Percentiles rank a stretch among this genome's conserved stretches.
phyloP scores from a whole-genome alignment of 2,888 invertebrate species.

The Ptilodon capucinus region DNA sequence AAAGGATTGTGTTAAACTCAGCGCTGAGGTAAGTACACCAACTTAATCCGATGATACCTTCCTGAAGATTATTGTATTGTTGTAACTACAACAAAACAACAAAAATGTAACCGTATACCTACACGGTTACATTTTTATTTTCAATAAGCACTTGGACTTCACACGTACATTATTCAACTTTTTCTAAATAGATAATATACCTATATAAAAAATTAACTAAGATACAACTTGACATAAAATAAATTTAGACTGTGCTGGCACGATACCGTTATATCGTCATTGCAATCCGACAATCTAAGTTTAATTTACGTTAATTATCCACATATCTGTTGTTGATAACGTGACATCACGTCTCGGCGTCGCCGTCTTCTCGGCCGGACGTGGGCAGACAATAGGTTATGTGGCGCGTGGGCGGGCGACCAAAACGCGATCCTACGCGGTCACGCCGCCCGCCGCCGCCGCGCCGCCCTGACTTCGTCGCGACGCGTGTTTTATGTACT shows the following conservation, averaged over 20 bases:
- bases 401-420: slow-evolving; percentile 59
- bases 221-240: too few relatives aligned
- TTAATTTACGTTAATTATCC: slow-evolving; percentile 50
- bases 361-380: slow-evolving; percentile 47
- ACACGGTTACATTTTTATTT: too few relatives aligned
- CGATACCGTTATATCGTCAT: slow-evolving; percentile 12
- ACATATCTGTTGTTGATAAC: slow-evolving; percentile 43
- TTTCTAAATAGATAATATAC: too few relatives aligned
- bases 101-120: too few relatives aligned
- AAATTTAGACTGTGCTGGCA: too few relatives aligned
- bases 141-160: too few relatives aligned
- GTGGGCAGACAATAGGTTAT: slow-evolving; percentile 71
- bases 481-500: slow-evolving; percentile 33
- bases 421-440: slow-evolving; percentile 73
- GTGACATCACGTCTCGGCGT: slow-evolving; percentile 66
- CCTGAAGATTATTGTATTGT: slow-evolving; percentile 18
- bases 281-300: slow-evolving; percentile 21
- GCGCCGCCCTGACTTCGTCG: slow-evolving; percentile 43
- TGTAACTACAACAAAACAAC: too few relatives aligned
- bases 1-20: slow-evolving; percentile 42
- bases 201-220: too few relatives aligned
- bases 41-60: slow-evolving; percentile 59
- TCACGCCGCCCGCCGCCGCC: slow-evolving; percentile 23
- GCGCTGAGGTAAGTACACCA: slow-evolving; percentile 36
- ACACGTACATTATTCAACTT: too few relatives aligned